Evolutionary conservation across 2,113 vertebrate species (phyloP).

Genomic region (Glaucomys volans): DNA sequence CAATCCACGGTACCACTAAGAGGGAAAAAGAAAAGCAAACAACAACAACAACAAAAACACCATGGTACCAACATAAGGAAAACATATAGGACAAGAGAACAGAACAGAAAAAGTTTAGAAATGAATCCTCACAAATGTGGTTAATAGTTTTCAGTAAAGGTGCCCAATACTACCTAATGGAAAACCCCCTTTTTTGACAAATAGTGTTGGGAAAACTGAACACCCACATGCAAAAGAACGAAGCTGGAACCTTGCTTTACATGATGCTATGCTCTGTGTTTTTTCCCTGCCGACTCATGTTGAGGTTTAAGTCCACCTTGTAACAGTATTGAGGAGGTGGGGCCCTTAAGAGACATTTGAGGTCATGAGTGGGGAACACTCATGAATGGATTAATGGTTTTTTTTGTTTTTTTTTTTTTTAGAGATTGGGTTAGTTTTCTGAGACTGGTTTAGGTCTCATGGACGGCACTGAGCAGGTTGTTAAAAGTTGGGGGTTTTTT

Average conservation of each 20-base stretch:
- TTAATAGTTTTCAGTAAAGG: constrained; percentile 14
- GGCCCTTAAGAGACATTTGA: background rate
- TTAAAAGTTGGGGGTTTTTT: too few species aligned
- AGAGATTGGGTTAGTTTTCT: background rate
- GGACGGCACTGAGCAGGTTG: too few species aligned
- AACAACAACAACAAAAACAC: too few species aligned
- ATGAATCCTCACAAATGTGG: background rate
- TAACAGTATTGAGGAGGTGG: background rate
- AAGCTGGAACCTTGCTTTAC: background rate
- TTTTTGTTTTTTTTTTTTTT: background rate
- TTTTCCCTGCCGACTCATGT: background rate
- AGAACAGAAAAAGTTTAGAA: background rate
- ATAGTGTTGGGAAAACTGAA: background rate
- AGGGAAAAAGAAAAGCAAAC: too few species aligned
- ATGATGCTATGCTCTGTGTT: background rate
- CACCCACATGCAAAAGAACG: background rate
- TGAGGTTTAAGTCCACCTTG: background rate
- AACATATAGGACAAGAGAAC: background rate
- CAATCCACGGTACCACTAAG: too few species aligned
- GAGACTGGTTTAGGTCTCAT: background rate
- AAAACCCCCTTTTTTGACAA: constrained; percentile 31
- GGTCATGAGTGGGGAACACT: too few species aligned
- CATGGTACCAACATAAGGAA: background rate
- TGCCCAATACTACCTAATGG: background rate
- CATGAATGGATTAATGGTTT: background rate